Evolutionary conservation across 1,140 invertebrate genomes (phyloP).

Genomic region (Zaprionus capensis): DNA sequence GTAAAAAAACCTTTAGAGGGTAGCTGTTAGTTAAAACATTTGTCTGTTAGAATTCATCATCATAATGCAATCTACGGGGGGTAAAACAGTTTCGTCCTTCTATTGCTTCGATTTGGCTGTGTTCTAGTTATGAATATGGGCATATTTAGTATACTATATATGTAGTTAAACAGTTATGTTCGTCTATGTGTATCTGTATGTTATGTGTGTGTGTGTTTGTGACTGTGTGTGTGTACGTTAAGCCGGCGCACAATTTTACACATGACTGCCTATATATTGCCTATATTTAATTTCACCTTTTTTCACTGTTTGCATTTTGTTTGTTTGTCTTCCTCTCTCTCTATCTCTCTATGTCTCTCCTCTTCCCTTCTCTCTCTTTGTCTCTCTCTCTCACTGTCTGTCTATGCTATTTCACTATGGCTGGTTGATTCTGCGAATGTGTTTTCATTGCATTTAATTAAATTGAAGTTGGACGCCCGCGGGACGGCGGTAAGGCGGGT

Average conservation of each 20-base stretch:
- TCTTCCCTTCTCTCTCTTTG: slow-evolving; percentile 2
- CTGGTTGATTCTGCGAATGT: slow-evolving; percentile 55
- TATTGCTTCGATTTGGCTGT: slow-evolving; percentile 34
- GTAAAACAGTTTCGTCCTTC: slow-evolving; percentile 19
- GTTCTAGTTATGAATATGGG: slow-evolving; percentile 29
- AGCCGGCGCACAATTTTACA: slow-evolving; percentile 79
- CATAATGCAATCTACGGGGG: background rate
- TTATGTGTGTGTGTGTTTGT: slow-evolving; percentile 2
- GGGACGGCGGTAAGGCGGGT: slow-evolving; percentile 26
- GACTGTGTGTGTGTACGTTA: slow-evolving; percentile 50
- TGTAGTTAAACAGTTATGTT: slow-evolving; percentile 12
- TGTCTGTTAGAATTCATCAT: slow-evolving; percentile 9
- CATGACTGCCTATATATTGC: slow-evolving; percentile 76
- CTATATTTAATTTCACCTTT: slow-evolving; percentile 82
- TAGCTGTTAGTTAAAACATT: slow-evolving; percentile 13
- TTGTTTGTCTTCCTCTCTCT: slow-evolving; percentile 40
- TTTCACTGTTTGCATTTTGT: slow-evolving; percentile 80
- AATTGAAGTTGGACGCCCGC: slow-evolving; percentile 63
- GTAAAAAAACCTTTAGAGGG: slow-evolving; percentile 14
- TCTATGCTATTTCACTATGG: slow-evolving; percentile 80
- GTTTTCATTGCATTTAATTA: slow-evolving; percentile 73
- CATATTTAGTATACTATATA: slow-evolving; percentile 32
- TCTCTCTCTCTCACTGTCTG: slow-evolving; percentile 9
- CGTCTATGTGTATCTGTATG: slow-evolving; percentile 6
- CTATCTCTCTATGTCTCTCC: background rate